Evolutionary conservation across 2,888 invertebrate species (phyloP).

Genomic region (Tenthredo amoena): DNA sequence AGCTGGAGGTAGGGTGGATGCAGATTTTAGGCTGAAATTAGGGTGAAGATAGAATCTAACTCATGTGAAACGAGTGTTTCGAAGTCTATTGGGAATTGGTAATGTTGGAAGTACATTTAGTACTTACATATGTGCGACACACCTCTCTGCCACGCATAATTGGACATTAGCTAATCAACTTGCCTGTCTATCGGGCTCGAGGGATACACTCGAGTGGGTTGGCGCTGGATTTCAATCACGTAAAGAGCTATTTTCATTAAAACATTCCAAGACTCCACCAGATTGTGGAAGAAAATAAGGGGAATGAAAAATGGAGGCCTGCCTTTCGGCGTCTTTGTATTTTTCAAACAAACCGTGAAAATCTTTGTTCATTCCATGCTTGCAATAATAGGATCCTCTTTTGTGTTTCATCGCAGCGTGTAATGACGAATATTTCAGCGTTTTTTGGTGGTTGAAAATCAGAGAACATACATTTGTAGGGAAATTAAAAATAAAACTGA

Average conservation of each 20-base stretch:
- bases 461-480: background rate
- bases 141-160: conserved; percentile 33
- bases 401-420: background rate
- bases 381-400: background rate
- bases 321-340: background rate
- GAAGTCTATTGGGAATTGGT: conserved; percentile 7
- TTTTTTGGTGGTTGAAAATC: background rate
- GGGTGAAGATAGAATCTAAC: background rate
- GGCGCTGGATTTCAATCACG: conserved; percentile 41
- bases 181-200: conserved; percentile 14
- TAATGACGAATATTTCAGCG: background rate
- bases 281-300: conserved; percentile 5
- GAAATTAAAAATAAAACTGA: background rate
- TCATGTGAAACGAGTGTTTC: conserved; percentile 12
- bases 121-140: conserved; percentile 37
- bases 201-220: conserved; percentile 37
- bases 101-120: conserved; percentile 8
- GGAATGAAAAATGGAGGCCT: background rate
- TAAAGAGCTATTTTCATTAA: conserved; percentile 41
- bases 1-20: background rate
- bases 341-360: background rate
- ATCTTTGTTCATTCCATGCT: background rate
- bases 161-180: conserved; percentile 50
- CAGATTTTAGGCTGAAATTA: background rate
- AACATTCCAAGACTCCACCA: background rate